Percentiles rank a stretch among this genome's conserved stretches.
Evolutionary conservation across 2,113 vertebrate species (phyloP).

Genomic region (Hyla sarda): DNA sequence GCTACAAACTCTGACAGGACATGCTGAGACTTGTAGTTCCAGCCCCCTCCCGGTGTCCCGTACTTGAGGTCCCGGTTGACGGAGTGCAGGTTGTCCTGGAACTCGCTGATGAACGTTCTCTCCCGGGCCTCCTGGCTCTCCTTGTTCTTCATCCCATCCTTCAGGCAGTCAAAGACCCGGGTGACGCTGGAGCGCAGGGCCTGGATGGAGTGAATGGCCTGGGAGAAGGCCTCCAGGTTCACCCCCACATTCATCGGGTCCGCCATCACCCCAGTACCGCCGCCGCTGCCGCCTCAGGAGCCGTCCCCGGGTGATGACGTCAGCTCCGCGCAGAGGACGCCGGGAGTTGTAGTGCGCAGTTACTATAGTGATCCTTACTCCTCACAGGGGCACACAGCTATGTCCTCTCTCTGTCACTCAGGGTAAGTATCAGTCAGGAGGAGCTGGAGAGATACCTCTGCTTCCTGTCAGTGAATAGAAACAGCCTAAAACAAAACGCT

Average conservation of each 20-base stretch:
- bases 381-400: too few relatives aligned
- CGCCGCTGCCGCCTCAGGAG: not conserved
- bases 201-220: slow-evolving; percentile 93
- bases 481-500: too few relatives aligned
- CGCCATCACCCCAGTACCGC: slow-evolving; percentile 84
- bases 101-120: slow-evolving; percentile 88
- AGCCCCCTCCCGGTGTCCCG: slow-evolving; percentile 55
- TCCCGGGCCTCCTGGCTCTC: slow-evolving; percentile 92
- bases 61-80: slow-evolving; percentile 96
- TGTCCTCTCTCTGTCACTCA: too few relatives aligned
- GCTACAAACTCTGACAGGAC: too few relatives aligned
- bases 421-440: too few relatives aligned
- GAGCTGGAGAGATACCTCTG: too few relatives aligned
- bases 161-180: slow-evolving; percentile 93
- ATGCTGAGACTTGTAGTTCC: too few relatives aligned
- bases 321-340: slow-evolving; percentile 12
- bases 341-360: slow-evolving; percentile 62
- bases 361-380: too few relatives aligned
- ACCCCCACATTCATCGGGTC: slow-evolving; percentile 89
- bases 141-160: slow-evolving; percentile 94
- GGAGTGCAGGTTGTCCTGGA: slow-evolving; percentile 93
- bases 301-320: slow-evolving; percentile 59
- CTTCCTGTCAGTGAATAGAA: too few relatives aligned
- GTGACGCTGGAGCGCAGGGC: slow-evolving; percentile 95
- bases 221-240: slow-evolving; percentile 94